A percentile compares a stretch with the other conserved stretches of the same genome.
Evolutionary conservation across 2,113 vertebrate species (phyloP).

Genomic region (Hyla sarda): DNA sequence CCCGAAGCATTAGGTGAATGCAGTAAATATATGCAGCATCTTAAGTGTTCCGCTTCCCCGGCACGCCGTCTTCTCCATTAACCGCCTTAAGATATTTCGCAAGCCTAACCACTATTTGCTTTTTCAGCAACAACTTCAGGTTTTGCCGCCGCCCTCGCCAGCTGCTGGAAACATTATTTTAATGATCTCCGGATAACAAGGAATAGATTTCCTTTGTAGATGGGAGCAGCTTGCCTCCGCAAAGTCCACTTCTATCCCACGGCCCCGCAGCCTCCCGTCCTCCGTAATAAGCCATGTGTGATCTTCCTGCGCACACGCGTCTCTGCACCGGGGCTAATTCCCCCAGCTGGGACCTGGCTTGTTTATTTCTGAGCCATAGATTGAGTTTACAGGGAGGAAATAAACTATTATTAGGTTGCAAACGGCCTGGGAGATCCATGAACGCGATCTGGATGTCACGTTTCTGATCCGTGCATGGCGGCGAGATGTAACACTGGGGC

Average conservation of each 20-base stretch:
- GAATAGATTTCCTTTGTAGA: conserved; percentile 59
- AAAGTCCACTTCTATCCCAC: conserved; percentile 50
- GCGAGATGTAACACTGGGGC: background rate
- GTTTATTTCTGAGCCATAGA: conserved; percentile 41
- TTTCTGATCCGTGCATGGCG: conserved; percentile 17
- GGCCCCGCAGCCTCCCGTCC: conserved; percentile 21
- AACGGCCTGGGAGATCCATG: conserved; percentile 41
- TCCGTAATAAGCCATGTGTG: conserved; percentile 52
- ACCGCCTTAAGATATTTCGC: conserved; percentile 39
- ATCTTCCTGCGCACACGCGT: conserved; percentile 21
- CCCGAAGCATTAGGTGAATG: background rate
- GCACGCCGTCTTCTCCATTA: conserved; percentile 6
- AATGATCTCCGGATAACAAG: conserved; percentile 51
- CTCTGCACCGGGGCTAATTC: conserved; percentile 32
- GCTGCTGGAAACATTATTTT: conserved; percentile 50
- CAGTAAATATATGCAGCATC: background rate
- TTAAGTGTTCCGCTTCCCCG: background rate
- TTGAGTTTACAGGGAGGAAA: conserved; percentile 44
- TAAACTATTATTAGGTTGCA: conserved; percentile 48
- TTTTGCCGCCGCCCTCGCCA: conserved; percentile 1
- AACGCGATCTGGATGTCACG: background rate
- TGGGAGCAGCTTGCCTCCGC: conserved; percentile 37
- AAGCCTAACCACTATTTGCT: conserved; percentile 33
- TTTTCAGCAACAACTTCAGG: conserved; percentile 26
- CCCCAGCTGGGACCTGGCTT: conserved; percentile 49